Conservation (phyloP, 1,140 invertebrate species). For the Metopolophium dirhodum region DNA sequence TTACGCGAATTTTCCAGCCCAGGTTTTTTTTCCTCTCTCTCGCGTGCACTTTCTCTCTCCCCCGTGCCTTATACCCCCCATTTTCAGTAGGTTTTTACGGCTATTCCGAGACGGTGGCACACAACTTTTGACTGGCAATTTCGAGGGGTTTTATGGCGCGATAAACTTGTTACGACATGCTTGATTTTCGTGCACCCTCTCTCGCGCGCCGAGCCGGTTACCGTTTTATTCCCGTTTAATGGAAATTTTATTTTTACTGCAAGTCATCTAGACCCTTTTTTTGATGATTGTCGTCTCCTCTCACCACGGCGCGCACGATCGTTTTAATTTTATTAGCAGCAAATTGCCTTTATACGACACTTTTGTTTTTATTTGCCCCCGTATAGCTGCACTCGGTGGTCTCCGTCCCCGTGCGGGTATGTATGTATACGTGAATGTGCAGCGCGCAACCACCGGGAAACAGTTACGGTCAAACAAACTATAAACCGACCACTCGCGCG, state of each 20-base stretch:
- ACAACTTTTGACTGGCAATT: constrained; percentile 48
- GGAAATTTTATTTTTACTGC: constrained; percentile 54
- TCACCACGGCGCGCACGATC: not conserved
- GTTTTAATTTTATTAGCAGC: constrained; percentile 54
- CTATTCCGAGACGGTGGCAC: constrained; percentile 23
- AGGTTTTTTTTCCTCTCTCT: not conserved
- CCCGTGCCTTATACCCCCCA: not conserved
- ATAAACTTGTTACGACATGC: constrained; percentile 54
- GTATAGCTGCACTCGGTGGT: not conserved
- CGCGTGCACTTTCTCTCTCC: not conserved
- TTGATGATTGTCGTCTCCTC: constrained; percentile 35
- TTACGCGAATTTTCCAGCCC: constrained; percentile 51
- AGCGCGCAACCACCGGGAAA: constrained; percentile 8
- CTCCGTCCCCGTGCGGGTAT: not conserved
- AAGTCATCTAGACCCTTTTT: constrained; percentile 34
- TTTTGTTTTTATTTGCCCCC: constrained; percentile 46
- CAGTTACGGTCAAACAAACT: constrained; percentile 1
- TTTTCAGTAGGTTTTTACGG: constrained; percentile 31
- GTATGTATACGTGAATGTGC: not conserved
- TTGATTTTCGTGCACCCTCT: constrained; percentile 49
- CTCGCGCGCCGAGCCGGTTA: constrained; percentile 16
- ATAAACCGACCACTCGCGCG: constrained; percentile 18
- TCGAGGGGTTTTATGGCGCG: constrained; percentile 51
- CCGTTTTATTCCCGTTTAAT: constrained; percentile 54
- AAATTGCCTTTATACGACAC: constrained; percentile 53